These are phyloP conservation scores for Notocelia uddmanniana DNA, from an alignment of 2,888 invertebrate species.

Conservation along the genomic window DNA sequence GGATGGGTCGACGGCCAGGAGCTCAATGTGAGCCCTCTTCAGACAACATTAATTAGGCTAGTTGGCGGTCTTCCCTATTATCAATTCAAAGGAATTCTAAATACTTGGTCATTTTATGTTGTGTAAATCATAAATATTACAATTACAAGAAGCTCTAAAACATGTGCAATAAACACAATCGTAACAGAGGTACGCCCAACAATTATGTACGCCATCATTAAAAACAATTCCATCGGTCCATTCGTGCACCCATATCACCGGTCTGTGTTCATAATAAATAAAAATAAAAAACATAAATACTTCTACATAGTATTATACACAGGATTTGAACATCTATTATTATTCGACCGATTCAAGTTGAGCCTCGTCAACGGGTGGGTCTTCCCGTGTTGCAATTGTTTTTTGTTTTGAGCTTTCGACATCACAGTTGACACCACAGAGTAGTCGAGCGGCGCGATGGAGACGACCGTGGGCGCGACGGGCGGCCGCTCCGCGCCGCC, in stretches of 20 bases:
- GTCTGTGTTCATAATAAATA: constrained; percentile 60
- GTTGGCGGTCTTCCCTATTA: not conserved
- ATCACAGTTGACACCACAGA: constrained; percentile 88
- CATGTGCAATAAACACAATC: constrained; percentile 16
- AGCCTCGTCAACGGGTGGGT: constrained; percentile 96
- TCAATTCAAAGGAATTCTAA: constrained; percentile 22
- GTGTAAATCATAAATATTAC: constrained; percentile 31
- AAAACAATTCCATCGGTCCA: constrained; percentile 19
- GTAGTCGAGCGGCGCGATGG: constrained; percentile 77
- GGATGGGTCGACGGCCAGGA: constrained; percentile 14
- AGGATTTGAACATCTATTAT: constrained; percentile 90
- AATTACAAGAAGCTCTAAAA: constrained; percentile 24
- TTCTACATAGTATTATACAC: constrained; percentile 96
- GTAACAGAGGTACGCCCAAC: constrained; percentile 10
- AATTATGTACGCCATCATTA: constrained; percentile 16
- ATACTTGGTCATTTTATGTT: constrained; percentile 22
- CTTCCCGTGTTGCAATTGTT: constrained; percentile 95
- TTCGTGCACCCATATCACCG: constrained; percentile 34
- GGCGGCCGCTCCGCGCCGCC: constrained; percentile 65
- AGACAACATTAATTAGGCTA: constrained; percentile 1
- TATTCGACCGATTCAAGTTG: constrained; percentile 90
- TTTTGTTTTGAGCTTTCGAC: constrained; percentile 90
- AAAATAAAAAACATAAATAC: constrained; percentile 82
- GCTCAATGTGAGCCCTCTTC: not conserved
- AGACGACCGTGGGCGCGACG: constrained; percentile 71